These are phyloP conservation scores for Lymantria monacha DNA, from an alignment of 2,888 invertebrate species.

Conservation along the genomic window DNA sequence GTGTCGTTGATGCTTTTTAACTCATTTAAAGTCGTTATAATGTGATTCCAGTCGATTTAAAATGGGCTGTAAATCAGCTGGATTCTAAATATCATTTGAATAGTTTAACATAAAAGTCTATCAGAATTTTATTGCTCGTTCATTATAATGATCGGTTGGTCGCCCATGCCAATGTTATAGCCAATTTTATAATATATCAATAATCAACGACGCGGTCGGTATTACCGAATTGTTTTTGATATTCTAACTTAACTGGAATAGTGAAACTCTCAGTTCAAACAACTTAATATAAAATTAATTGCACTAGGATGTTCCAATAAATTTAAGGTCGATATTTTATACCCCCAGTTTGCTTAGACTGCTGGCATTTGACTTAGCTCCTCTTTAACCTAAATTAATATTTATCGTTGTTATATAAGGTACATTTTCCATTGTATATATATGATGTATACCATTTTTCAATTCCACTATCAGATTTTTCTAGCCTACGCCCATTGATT, in stretches of 20 bases:
- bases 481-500: constrained; percentile 74
- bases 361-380: constrained; percentile 32
- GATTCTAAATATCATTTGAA: constrained; percentile 20
- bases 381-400: constrained; percentile 22
- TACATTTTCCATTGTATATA: constrained; percentile 7
- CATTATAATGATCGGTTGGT: constrained; percentile 7
- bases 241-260: background rate
- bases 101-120: constrained; percentile 11
- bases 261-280: constrained; percentile 43
- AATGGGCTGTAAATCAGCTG: constrained; percentile 22
- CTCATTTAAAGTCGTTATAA: constrained; percentile 11
- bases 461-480: constrained; percentile 46
- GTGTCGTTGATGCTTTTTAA: constrained; percentile 14
- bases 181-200: constrained; percentile 2
- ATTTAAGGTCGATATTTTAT: constrained; percentile 61
- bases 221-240: background rate
- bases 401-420: constrained; percentile 17
- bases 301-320: constrained; percentile 64
- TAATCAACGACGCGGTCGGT: background rate
- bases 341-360: constrained; percentile 62
- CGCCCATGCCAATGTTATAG: constrained; percentile 9
- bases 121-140: constrained; percentile 16
- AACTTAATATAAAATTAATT: constrained; percentile 69
- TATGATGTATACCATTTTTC: constrained; percentile 33
- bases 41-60: constrained; percentile 6